Evolutionary conservation across 2,888 invertebrate genomes (phyloP).

Genomic region (Ophion slaviceki): DNA sequence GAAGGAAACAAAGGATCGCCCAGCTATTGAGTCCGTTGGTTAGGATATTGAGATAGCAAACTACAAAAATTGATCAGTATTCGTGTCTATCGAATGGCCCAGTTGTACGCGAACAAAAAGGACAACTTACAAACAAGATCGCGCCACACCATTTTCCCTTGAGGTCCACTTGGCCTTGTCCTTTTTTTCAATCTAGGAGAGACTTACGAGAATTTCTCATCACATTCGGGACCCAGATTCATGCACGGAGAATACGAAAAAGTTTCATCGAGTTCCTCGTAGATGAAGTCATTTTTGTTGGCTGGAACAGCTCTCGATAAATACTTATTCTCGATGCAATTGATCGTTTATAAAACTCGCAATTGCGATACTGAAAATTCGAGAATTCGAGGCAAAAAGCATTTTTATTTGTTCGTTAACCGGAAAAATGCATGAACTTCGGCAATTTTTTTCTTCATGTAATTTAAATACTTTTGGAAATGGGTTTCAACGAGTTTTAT

Average conservation of each 20-base stretch:
- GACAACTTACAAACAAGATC: conserved; percentile 25
- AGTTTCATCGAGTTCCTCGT: neutral
- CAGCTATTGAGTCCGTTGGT: neutral
- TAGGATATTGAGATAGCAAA: conserved; percentile 9
- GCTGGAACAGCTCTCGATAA: no score
- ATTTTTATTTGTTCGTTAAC: no score
- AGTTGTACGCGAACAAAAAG: conserved; percentile 34
- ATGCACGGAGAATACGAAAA: neutral
- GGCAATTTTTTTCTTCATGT: no score
- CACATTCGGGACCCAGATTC: neutral
- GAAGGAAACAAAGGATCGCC: conserved; percentile 9
- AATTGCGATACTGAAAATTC: no score
- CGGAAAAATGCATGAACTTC: no score
- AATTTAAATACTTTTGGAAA: no score
- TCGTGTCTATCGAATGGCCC: conserved; percentile 42
- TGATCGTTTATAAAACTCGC: no score
- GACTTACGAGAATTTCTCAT: neutral
- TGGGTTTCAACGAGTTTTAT: no score
- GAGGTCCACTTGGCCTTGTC: neutral
- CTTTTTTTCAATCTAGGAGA: conserved; percentile 14
- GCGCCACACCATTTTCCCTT: conserved; percentile 41
- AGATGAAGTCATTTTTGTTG: no score
- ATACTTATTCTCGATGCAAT: no score
- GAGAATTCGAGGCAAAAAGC: no score
- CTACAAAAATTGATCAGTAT: conserved; percentile 10